Base-by-base conservation (phyloP, 2,888 invertebrate genomes). In the Scelioninae gen. 1 region DNA sequence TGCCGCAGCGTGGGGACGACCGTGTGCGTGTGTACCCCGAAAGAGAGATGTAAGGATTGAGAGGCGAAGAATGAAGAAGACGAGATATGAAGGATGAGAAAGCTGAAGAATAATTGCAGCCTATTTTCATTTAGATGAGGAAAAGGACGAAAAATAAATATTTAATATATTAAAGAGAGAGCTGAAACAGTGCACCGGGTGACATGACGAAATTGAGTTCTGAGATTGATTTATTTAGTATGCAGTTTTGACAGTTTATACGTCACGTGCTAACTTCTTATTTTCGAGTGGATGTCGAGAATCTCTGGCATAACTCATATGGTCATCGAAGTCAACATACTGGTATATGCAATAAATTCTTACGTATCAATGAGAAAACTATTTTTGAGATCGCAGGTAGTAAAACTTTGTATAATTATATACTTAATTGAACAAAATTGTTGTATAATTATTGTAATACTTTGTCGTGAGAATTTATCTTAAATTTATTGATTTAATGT, bases 1-100 rank as follows among this genome's bases (percentile, higher is more conserved):
- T 84, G 86, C 85, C 84, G 85, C 84, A 83, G 83, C 66, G 79
- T 75, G 45, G 76, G 75, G 80, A 76, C 86, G 83, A 78, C 66
- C 79, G 75, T 84, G 74, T 75, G 78, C 69, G 80, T 62, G 83
- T 60, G 63, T 55, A 74, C 38, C 66, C 76, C 77, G 74, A 81
- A 84, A 80, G 68, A 69, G 77, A 81, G 81, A 77, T 60, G 68
- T 78, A 74, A 81, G 80, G 76, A 76, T 83, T 68, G 72, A 65
- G 68, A 71, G 83, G 68, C 69, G 68, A 78, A 79, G 76, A 81
- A 81, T 66, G 66, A 84, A 74, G 62, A 71, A 71, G 79, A 76
- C 76, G 63, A 82, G 79, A 72, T 63, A 53, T 47, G 68, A 66
- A 76, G 66, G 80, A 82, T 65, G 82, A 82, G 80, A 75, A 77